These are phyloP conservation scores for Isoperla grammatica DNA, from an alignment of 2,888 invertebrate species.

Conservation along the genomic window DNA sequence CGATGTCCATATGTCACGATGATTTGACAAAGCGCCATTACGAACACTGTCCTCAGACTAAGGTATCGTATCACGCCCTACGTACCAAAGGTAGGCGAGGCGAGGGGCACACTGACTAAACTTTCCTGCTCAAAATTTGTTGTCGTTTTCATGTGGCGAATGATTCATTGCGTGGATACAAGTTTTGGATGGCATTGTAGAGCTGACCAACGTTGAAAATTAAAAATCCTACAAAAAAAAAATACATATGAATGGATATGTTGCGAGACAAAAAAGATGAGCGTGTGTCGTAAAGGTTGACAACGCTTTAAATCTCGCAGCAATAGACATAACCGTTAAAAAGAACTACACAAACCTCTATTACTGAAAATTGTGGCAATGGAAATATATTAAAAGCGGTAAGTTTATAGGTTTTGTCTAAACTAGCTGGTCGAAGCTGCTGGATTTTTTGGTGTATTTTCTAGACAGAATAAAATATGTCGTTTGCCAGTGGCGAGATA, in stretches of 20 bases:
- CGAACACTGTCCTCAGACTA: not conserved
- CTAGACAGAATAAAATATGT: too few relatives aligned
- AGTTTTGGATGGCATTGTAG: slow-evolving; percentile 18
- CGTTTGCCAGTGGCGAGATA: too few relatives aligned
- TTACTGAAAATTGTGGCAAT: too few relatives aligned
- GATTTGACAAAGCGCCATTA: slow-evolving; percentile 11
- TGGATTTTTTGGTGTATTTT: too few relatives aligned
- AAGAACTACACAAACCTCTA: not conserved
- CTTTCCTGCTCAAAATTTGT: too few relatives aligned
- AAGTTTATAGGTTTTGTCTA: too few relatives aligned
- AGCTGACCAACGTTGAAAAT: slow-evolving; percentile 22
- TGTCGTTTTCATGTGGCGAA: too few relatives aligned
- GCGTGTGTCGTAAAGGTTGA: slow-evolving; percentile 24
- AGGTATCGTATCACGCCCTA: not conserved
- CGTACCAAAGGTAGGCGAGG: too few relatives aligned
- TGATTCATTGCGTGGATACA: not conserved
- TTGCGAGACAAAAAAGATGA: slow-evolving; percentile 12
- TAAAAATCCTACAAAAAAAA: slow-evolving; percentile 23
- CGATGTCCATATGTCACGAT: slow-evolving; percentile 9
- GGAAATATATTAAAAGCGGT: too few relatives aligned
- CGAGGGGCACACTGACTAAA: too few relatives aligned
- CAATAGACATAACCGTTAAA: slow-evolving; percentile 21
- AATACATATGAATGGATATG: slow-evolving; percentile 13
- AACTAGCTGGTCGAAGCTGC: too few relatives aligned
- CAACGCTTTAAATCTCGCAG: slow-evolving; percentile 23